Conservation (phyloP, 2,888 invertebrate genomes). For the Aphidius colemani region DNA sequence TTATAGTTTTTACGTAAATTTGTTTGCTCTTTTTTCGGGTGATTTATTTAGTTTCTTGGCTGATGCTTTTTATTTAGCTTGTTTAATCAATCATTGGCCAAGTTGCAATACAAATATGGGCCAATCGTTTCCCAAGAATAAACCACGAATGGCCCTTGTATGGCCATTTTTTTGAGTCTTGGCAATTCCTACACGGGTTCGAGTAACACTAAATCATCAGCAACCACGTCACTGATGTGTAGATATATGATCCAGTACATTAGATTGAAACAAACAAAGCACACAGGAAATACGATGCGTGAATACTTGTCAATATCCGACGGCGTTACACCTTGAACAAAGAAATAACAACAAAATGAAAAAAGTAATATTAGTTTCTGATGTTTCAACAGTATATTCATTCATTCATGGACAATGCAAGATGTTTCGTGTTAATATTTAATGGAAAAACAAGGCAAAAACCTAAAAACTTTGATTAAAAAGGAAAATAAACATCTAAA, state of each 20-base stretch:
- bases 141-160: too few relatives aligned
- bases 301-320: slow-evolving; percentile 99
- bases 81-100: too few relatives aligned
- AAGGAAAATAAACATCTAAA: background rate
- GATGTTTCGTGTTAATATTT: slow-evolving; percentile 24
- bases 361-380: slow-evolving; percentile 24
- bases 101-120: too few relatives aligned
- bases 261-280: slow-evolving; percentile 98
- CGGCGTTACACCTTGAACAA: slow-evolving; percentile 75
- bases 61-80: too few relatives aligned
- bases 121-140: too few relatives aligned
- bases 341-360: slow-evolving; percentile 13
- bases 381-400: background rate
- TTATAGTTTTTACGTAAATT: slow-evolving; percentile 19
- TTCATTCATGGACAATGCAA: slow-evolving; percentile 33
- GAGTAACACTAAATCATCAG: slow-evolving; percentile 81
- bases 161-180: too few relatives aligned
- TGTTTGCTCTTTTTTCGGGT: slow-evolving; percentile 25
- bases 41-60: slow-evolving; percentile 54
- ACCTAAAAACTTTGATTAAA: too few relatives aligned
- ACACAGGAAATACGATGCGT: slow-evolving; percentile 96
- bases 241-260: slow-evolving; percentile 98
- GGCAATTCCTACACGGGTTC: too few relatives aligned
- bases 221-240: slow-evolving; percentile 94
- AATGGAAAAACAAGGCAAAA: background rate